These are phyloP conservation scores for Lasioglossum baleicum DNA, from an alignment of 1,140 invertebrate species.

Conservation along the genomic window DNA sequence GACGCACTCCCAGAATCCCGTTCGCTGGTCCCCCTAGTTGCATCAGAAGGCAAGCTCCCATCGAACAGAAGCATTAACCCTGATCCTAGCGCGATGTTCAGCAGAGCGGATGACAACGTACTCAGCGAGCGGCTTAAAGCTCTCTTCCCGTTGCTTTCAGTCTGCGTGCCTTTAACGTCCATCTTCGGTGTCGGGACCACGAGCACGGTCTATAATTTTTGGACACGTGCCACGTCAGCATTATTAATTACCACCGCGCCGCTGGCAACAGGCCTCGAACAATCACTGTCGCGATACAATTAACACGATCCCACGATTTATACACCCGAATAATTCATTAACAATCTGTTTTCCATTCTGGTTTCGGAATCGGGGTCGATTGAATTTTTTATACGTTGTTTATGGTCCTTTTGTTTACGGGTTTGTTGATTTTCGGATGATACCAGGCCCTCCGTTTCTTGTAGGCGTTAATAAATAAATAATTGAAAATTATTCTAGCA, in stretches of 20 bases:
- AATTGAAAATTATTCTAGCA: no score
- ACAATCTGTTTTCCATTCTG: no score
- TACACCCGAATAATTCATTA: not conserved
- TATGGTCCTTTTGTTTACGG: no score
- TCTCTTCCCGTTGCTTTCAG: slow-evolving; percentile 64
- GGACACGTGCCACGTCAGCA: slow-evolving; percentile 61
- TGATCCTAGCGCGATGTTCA: slow-evolving; percentile 80
- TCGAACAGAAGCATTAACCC: slow-evolving; percentile 79
- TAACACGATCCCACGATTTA: slow-evolving; percentile 5
- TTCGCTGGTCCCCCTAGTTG: slow-evolving; percentile 49
- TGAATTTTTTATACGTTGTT: no score
- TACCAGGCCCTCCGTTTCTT: slow-evolving; percentile 95
- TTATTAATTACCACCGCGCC: slow-evolving; percentile 67
- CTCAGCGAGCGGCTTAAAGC: slow-evolving; percentile 75
- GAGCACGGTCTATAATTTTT: slow-evolving; percentile 41
- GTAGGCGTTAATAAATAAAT: no score
- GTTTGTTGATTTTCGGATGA: not conserved
- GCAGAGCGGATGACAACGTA: slow-evolving; percentile 79
- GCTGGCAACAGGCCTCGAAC: slow-evolving; percentile 31
- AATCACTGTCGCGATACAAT: slow-evolving; percentile 32
- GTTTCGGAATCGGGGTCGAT: no score
- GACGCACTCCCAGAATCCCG: slow-evolving; percentile 23
- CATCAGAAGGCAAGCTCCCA: slow-evolving; percentile 70
- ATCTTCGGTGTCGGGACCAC: slow-evolving; percentile 20
- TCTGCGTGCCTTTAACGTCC: slow-evolving; percentile 48